Evolutionary conservation across 92 coral and sea anemone genomes (phyloP).

Genomic region (Siderastrea radians): DNA sequence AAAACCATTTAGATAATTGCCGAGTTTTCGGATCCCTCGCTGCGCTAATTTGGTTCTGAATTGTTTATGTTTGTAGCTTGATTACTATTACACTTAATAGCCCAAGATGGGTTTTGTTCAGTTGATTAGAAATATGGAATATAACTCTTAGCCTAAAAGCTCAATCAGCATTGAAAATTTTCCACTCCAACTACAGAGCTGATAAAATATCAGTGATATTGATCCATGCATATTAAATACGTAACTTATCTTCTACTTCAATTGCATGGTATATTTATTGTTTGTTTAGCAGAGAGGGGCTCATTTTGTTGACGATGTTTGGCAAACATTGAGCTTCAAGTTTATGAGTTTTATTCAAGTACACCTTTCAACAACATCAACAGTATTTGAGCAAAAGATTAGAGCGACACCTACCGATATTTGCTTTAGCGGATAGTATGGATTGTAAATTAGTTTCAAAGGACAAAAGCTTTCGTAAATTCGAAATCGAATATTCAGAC

Average conservation of each 20-base stretch:
- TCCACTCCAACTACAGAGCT: constrained; percentile 2
- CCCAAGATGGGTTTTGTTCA: not conserved
- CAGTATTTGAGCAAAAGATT: not conserved
- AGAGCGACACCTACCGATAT: constrained; percentile 5
- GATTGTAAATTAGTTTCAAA: not conserved
- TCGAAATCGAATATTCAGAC: constrained; percentile 23
- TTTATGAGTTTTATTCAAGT: not conserved
- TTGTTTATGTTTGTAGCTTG: constrained; percentile 13
- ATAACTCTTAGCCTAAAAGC: not conserved
- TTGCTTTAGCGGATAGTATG: not conserved
- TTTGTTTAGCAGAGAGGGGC: constrained; percentile 10
- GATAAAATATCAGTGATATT: not conserved
- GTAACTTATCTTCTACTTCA: not conserved
- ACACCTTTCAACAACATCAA: constrained; percentile 4
- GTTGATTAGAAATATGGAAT: not conserved
- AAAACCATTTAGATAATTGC: constrained; percentile 50
- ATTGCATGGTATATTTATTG: not conserved
- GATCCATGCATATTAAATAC: not conserved
- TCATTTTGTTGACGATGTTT: not conserved
- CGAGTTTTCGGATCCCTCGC: constrained; percentile 56
- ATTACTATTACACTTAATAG: constrained; percentile 26
- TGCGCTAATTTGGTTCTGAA: constrained; percentile 47
- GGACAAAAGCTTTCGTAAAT: constrained; percentile 41
- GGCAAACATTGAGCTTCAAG: constrained; percentile 14
- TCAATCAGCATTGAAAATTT: not conserved